Evolutionary conservation across 1,140 invertebrate genomes (phyloP).

Genomic region (Thaumatotibia leucotreta): DNA sequence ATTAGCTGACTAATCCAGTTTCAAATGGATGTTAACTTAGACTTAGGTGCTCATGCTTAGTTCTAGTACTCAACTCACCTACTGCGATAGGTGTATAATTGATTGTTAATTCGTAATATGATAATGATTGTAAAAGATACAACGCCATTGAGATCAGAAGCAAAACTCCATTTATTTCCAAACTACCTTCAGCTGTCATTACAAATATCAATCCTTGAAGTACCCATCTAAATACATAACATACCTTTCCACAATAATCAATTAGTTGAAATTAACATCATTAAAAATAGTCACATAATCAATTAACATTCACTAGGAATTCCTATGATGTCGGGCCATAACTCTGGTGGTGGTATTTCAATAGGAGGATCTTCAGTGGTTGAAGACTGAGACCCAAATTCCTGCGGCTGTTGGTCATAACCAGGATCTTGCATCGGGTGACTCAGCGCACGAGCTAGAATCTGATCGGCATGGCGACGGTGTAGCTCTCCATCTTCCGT

Average conservation of each 20-base stretch:
- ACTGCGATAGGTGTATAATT: too few species aligned
- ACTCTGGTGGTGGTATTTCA: constrained; percentile 8
- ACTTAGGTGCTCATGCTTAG: too few species aligned
- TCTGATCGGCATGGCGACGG: constrained; percentile 16
- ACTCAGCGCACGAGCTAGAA: neutral
- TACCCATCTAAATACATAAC: neutral
- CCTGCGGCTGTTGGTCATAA: neutral
- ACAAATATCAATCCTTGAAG: neutral
- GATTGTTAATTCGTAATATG: too few species aligned
- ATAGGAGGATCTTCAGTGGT: neutral
- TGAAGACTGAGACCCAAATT: neutral
- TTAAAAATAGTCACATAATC: neutral
- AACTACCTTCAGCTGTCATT: neutral
- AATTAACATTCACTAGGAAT: neutral
- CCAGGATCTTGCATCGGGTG: neutral
- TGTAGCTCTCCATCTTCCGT: constrained; percentile 21
- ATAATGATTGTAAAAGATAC: neutral
- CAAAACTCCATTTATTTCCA: neutral
- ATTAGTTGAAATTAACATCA: neutral
- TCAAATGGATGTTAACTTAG: too few species aligned
- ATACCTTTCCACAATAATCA: constrained; percentile 1
- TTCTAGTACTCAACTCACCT: too few species aligned
- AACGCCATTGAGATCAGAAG: neutral
- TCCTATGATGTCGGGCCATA: constrained; percentile 14
- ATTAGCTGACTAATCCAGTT: too few species aligned